phyloP scores from a whole-genome alignment of 1,140 invertebrate genomes.

The Drosophila nigromelanica region DNA sequence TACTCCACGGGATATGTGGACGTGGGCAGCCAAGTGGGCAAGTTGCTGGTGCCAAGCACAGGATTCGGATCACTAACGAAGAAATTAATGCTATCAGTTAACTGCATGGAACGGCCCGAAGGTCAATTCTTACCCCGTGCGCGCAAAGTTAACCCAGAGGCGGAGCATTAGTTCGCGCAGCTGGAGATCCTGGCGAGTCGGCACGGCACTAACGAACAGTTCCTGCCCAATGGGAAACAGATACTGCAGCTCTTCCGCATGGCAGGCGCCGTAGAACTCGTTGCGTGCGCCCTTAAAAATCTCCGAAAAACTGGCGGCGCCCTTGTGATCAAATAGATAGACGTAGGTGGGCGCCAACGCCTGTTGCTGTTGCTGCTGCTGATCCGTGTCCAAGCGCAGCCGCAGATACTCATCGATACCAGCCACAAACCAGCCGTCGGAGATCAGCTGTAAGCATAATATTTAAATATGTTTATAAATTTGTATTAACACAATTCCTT shows the following conservation, averaged over 20 bases:
- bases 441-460: conserved; percentile 86
- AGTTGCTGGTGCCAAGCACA: conserved; percentile 52
- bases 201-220: conserved; percentile 85
- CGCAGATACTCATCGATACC: conserved; percentile 86
- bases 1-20: conserved; percentile 83
- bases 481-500: neutral
- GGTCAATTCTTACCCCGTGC: conserved; percentile 85
- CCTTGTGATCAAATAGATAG: conserved; percentile 88
- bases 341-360: conserved; percentile 86
- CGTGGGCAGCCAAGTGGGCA: conserved; percentile 84
- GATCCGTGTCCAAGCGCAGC: conserved; percentile 82
- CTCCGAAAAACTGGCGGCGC: conserved; percentile 88
- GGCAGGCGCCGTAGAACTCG: conserved; percentile 88
- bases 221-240: conserved; percentile 88
- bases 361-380: conserved; percentile 79
- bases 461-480: neutral
- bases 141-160: conserved; percentile 90
- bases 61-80: conserved; percentile 85
- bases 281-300: conserved; percentile 87
- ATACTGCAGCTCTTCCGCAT: conserved; percentile 90
- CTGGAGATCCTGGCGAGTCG: conserved; percentile 84
- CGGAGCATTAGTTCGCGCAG: conserved; percentile 86
- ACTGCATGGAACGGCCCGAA: neutral
- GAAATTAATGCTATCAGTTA: neutral
- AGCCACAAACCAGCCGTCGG: conserved; percentile 88